Conservation (phyloP, 2,888 invertebrate genomes). For the Dromius quadrimaculatus region DNA sequence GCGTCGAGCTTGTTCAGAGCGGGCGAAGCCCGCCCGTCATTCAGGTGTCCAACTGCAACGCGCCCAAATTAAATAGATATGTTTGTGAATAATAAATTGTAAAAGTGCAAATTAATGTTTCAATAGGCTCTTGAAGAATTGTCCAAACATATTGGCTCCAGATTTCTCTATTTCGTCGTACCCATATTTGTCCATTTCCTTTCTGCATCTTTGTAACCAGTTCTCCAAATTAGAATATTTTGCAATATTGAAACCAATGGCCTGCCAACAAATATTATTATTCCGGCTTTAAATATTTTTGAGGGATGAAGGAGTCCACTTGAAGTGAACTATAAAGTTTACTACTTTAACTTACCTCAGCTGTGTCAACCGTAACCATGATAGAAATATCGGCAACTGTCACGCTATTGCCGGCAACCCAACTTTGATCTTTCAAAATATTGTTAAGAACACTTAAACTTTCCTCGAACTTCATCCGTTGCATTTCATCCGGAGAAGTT, state of each 20-base stretch:
- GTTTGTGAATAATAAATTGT: too few species aligned
- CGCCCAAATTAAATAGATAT: too few species aligned
- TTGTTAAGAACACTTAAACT: constrained; percentile 72
- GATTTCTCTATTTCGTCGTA: constrained; percentile 76
- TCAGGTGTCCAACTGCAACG: too few species aligned
- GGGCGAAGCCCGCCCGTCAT: too few species aligned
- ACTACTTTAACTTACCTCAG: constrained; percentile 71
- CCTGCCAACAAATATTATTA: constrained; percentile 67
- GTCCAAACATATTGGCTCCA: constrained; percentile 71
- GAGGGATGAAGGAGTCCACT: too few species aligned
- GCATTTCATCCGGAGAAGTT: constrained; percentile 66
- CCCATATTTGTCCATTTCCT: constrained; percentile 74
- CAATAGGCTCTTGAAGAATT: constrained; percentile 68
- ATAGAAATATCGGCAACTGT: constrained; percentile 80
- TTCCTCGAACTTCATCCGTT: constrained; percentile 70
- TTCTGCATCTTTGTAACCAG: constrained; percentile 78
- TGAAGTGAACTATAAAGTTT: too few species aligned
- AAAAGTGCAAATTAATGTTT: too few species aligned
- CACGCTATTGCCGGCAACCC: constrained; percentile 76
- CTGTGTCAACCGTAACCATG: constrained; percentile 72
- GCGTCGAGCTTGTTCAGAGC: too few species aligned
- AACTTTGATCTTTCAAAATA: constrained; percentile 72
- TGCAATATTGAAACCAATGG: constrained; percentile 70
- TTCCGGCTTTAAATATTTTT: too few species aligned
- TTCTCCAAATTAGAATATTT: constrained; percentile 71